Evolutionary conservation across 2,113 vertebrate species (phyloP), one percentile per base, ranked within the genome.

Genomic region (Bos indicus): DNA sequence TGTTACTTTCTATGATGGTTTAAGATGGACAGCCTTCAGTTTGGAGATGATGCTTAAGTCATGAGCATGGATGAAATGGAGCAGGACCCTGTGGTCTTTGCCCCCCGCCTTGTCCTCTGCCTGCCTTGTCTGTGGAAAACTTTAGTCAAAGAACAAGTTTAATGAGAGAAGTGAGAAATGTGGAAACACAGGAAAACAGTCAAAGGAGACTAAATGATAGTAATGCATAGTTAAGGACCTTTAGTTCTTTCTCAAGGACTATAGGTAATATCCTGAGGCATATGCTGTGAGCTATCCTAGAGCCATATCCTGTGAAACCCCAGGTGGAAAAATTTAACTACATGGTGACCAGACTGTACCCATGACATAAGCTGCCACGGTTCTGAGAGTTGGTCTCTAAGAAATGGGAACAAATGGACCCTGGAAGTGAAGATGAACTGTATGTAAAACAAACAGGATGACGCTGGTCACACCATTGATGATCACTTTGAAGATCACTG

Each of bases 391-490:
- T 71, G 67, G 67, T 71, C 2, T 23, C n/a, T 40, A 71, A 71
- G 67, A 71, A 71, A 40, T 23, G 10, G 67, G n/a, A 40, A 23
- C 19, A 3, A 23, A 3, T 23, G n/a, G n/a, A 40, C 67, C 33
- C 67, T 40, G 67, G 10, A 40, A 36, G 67, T 36, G 67, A 71
- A 71, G 67, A 71, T 71, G 67, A 40, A 71, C 67, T 71, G 19
- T 40, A 40, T 0, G 5, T 40, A 40, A 23, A 71, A 40, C 64
- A 36, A 21, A 10, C 67, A 71, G 40, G 67, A 2, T 40, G 8
- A 11, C 0, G 0, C 19, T 40, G n/a, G n/a, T 23, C 19, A 40
- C 67, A 11, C n/a, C n/a, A 71, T 71, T 2, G 5, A 12, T 23
- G 67, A 23, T 23, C n/a, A 40, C 10, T 71, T 71, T 6, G n/a